phyloP scores from a whole-genome alignment of 2,113 vertebrate species.

The Lynx canadensis region DNA sequence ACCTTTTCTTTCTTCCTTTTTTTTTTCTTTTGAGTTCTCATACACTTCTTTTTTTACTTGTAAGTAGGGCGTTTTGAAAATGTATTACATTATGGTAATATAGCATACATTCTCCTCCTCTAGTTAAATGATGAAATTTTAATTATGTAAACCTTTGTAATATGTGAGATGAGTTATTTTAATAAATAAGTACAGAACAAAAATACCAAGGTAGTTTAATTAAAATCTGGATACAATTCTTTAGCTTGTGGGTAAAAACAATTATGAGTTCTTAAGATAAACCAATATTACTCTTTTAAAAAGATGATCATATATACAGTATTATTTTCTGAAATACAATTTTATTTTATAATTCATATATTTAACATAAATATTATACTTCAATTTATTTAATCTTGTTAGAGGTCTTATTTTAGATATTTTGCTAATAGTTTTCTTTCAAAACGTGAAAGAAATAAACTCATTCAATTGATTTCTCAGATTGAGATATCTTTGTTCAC shows the following conservation, averaged over 20 bases:
- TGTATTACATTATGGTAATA: not conserved
- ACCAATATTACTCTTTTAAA: not conserved
- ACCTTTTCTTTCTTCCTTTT: not conserved
- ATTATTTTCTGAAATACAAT: not conserved
- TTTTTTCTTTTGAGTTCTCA: not conserved
- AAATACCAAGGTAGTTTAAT: not conserved
- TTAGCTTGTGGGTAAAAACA: not conserved
- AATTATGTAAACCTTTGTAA: not conserved
- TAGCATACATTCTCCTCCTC: not conserved
- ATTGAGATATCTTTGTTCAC: not conserved
- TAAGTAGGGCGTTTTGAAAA: not conserved
- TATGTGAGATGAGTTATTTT: not conserved
- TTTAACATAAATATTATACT: not conserved
- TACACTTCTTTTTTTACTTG: not conserved
- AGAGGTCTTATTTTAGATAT: not conserved
- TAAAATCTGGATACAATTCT: not conserved
- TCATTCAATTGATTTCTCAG: not conserved
- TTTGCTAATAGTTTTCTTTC: not conserved
- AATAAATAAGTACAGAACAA: not conserved
- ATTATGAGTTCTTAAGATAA: not conserved
- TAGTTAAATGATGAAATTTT: constrained; percentile 1
- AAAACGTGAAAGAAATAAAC: not conserved
- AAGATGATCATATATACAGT: not conserved
- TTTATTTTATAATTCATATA: not conserved
- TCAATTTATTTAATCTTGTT: not conserved